Evolutionary conservation across 2,113 vertebrate genomes (phyloP), one percentile per base, ranked within the genome.

Genomic region (Reinhardtius hippoglossoides): DNA sequence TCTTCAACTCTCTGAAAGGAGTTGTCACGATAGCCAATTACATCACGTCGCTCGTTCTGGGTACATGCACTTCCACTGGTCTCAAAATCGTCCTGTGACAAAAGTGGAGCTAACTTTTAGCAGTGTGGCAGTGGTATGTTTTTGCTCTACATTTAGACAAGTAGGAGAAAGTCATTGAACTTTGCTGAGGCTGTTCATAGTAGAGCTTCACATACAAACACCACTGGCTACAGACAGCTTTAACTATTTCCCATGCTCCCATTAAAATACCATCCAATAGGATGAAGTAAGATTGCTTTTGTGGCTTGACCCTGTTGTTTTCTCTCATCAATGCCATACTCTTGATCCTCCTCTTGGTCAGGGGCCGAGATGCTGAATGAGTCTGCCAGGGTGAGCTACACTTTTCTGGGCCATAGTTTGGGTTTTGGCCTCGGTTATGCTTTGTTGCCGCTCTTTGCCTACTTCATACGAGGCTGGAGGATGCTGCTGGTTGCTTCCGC

Each of bases 401-500:
- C 15, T 35, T 24, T 81, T 5, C 4, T 91, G 21, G 81, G 82
- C 15, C 68, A 80, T 8, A 31, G 66, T 59, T 13, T 82, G 1
- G 83, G 71, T 27, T 92, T 71, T 63, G 76, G 78, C 1, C 0
- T 92, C 0, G 88, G 89, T 12, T 92, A 87, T 15, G 82, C 85
- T 26, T 31, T 91, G 23, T 64, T 92, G 44, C 75, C 86, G 0
- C 26, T 92, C 10, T 50, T 80, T 65, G 91, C 85, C 10, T 92
- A 86, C 78, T 90, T 89, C 26, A 76, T 91, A 64, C 76, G 73
- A 44, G 80, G 76, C 26, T 93, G 92, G 90, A 88, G 87, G 78
- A 74, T 86, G 63, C 70, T 93, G 60, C 87, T 91, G 20, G 70
- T 88, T 7, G 73, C 71, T 35, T 58, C 76, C 9, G 82, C 91